These are phyloP conservation scores for Lithophane socia DNA, from an alignment of 2,888 invertebrate species.

Conservation along the genomic window DNA sequence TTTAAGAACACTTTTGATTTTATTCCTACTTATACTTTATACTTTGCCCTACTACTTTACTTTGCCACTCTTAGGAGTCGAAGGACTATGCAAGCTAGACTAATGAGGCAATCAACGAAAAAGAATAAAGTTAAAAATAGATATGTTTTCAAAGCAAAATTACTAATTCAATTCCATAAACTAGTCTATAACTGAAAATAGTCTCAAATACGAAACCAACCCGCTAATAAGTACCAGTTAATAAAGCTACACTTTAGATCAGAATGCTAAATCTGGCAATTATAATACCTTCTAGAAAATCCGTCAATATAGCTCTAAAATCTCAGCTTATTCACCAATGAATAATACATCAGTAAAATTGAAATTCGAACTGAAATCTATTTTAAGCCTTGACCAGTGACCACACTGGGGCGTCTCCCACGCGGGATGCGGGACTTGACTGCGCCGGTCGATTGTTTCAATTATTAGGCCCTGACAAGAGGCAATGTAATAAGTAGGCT, in stretches of 20 bases:
- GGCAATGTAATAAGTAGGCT: no score
- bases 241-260: not conserved
- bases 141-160: not conserved
- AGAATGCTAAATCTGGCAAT: not conserved
- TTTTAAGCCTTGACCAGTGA: not conserved
- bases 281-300: not conserved
- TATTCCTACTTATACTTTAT: no score
- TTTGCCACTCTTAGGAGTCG: not conserved
- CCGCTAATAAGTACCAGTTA: not conserved
- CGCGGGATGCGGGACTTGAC: not conserved
- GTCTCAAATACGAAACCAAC: slow-evolving; percentile 6
- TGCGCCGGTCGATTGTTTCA: not conserved
- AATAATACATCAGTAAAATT: slow-evolving; percentile 11
- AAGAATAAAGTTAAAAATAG: no score
- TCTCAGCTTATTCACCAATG: not conserved
- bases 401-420: not conserved
- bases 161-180: not conserved
- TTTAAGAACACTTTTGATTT: not conserved
- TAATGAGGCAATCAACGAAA: not conserved
- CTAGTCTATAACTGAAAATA: not conserved
- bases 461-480: not conserved
- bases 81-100: not conserved
- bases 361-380: not conserved
- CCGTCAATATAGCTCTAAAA: not conserved
- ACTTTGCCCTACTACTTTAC: no score